phyloP scores from a whole-genome alignment of 2,888 invertebrate genomes.

The Tryphoninae sp. region DNA sequence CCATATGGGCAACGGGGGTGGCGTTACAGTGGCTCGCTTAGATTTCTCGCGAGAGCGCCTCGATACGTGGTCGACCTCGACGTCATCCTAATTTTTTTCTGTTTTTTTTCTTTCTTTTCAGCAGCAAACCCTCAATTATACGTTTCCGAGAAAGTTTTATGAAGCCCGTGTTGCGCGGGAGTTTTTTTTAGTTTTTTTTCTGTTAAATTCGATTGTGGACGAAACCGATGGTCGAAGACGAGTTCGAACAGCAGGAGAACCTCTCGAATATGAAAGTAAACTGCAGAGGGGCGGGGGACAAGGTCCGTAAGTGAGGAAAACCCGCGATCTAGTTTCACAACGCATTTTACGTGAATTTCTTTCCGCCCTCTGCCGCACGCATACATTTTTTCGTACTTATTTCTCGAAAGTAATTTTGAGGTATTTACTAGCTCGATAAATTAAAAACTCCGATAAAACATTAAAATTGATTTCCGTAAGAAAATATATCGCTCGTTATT shows the following conservation, averaged over 20 bases:
- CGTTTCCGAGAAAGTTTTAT: constrained; percentile 51
- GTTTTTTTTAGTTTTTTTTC: not conserved
- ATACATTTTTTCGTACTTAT: constrained; percentile 21
- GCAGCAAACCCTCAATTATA: constrained; percentile 55
- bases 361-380: constrained; percentile 18
- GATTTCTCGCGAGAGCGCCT: constrained; percentile 13
- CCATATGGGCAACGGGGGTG: constrained; percentile 66
- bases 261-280: constrained; percentile 12
- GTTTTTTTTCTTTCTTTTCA: not conserved
- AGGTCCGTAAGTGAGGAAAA: constrained; percentile 42
- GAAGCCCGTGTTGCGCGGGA: not conserved
- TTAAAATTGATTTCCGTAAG: not conserved
- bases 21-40: constrained; percentile 21
- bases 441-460: not conserved
- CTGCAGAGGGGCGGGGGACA: constrained; percentile 21
- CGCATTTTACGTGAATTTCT: constrained; percentile 11
- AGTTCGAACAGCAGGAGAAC: constrained; percentile 40
- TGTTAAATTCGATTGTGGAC: not conserved
- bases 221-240: constrained; percentile 1
- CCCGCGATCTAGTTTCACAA: constrained; percentile 32
- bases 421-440: constrained; percentile 27
- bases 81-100: constrained; percentile 29
- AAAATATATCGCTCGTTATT: not conserved
- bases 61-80: constrained; percentile 30
- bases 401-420: not conserved